phyloP scores from a whole-genome alignment of 2,888 invertebrate species.

The Petrolisthes manimaculis region DNA sequence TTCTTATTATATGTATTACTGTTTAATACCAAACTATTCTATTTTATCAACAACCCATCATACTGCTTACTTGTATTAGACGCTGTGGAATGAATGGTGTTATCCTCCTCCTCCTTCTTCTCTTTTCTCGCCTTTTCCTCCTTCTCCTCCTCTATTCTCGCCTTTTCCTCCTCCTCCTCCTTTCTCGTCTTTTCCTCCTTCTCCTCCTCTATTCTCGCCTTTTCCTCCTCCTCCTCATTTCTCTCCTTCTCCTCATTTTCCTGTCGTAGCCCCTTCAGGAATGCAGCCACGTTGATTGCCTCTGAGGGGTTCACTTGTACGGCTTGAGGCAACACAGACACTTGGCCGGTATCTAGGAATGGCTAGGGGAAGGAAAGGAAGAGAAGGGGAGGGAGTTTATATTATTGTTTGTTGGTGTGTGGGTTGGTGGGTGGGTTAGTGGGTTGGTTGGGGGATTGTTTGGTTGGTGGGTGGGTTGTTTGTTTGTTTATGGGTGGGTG shows the following conservation, averaged over 20 bases:
- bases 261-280: background rate
- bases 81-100: too few species aligned
- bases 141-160: background rate
- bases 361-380: slow-evolving; percentile 3
- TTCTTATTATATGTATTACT: too few species aligned
- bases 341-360: background rate
- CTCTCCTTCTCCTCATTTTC: background rate
- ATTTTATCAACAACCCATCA: too few species aligned
- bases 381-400: background rate
- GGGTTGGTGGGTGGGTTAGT: too few species aligned
- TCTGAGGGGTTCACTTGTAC: slow-evolving; percentile 21
- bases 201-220: background rate
- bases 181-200: background rate
- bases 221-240: background rate
- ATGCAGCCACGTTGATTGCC: slow-evolving; percentile 19
- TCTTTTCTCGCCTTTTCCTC: background rate
- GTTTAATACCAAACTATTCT: too few species aligned
- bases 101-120: too few species aligned
- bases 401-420: background rate
- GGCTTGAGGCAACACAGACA: slow-evolving; percentile 37
- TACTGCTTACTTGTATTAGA: too few species aligned
- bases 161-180: too few species aligned
- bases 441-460: too few species aligned
- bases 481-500: too few species aligned
- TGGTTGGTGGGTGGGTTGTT: too few species aligned